Base-by-base conservation (phyloP, 2,888 invertebrate genomes). In the Ichneumon xanthorius region DNA sequence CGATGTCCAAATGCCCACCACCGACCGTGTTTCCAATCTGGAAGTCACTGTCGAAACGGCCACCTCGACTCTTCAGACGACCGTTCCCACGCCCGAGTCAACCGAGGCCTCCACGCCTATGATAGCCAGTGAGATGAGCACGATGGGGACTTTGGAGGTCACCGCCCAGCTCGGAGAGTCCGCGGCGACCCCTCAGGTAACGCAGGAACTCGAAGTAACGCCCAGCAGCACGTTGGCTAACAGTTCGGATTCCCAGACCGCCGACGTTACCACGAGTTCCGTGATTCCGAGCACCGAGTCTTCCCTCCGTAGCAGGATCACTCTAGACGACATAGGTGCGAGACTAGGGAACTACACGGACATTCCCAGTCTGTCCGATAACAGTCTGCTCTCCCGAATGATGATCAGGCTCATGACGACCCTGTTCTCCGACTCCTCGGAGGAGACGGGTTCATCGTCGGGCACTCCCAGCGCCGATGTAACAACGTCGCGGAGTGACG, bases 361-460 rank as follows among this genome's bases (percentile, higher is more conserved):
- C 16, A 65, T 63, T 19, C 65, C 84, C 6, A 68, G 61, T 77
- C 14, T 58, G 33, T 73, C 83, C 14, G 83, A 82, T 61, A 78
- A 88, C 63, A 79, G 68, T 67, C 75, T 87, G 5, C 55, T 88
- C 48, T 84, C 83, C 22, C 77, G 79, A 75, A 87, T 88, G 86
- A 87, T 88, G 87, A 80, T 80, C 30, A 81, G 88, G 65, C 84
- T 88, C 9, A 87, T 88, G 87, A 75, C 68, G 45, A 55, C 82
- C 33, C 65, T 88, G 30, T 73, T 85, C 53, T 70, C 80, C 50
- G 72, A 82, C 68, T 75, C 50, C 11, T 68, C 82, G 4, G 71
- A 72, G 40, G 58, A 67, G 22, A 40, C 75, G 2, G 71, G 19
- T 37, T 55, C 73, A n/a, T 19, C 68, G 22, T 48, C 26, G 26